Conservation (phyloP, 2,888 invertebrate species). For the Cosmorhoe ocellata region DNA sequence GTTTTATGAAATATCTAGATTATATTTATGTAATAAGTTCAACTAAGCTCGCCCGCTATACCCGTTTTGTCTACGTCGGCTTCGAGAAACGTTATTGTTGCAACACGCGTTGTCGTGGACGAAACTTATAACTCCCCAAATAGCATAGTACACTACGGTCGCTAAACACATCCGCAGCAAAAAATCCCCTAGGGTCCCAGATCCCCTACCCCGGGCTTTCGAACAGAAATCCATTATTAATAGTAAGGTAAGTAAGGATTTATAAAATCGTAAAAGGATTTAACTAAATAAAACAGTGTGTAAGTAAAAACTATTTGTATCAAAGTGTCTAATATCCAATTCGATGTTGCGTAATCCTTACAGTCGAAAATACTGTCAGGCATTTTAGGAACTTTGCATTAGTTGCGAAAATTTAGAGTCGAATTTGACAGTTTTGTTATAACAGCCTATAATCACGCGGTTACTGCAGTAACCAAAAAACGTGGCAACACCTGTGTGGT, state of each 20-base stretch:
- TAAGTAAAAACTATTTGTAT: slow-evolving; percentile 56
- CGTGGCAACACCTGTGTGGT: slow-evolving; percentile 1
- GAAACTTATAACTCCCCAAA: slow-evolving; percentile 40
- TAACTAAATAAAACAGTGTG: slow-evolving; percentile 56
- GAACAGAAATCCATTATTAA: neutral
- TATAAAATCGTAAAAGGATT: slow-evolving; percentile 53
- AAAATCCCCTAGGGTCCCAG: slow-evolving; percentile 41
- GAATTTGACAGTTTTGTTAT: slow-evolving; percentile 2
- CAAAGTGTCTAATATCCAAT: slow-evolving; percentile 44
- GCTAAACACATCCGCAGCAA: slow-evolving; percentile 48
- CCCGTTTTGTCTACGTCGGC: neutral
- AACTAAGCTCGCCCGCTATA: neutral
- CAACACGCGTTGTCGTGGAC: slow-evolving; percentile 6
- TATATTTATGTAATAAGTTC: too few relatives aligned
- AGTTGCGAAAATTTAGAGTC: slow-evolving; percentile 5
- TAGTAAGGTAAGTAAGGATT: slow-evolving; percentile 39
- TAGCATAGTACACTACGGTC: slow-evolving; percentile 43
- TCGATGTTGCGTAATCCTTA: slow-evolving; percentile 23
- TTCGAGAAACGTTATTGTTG: neutral
- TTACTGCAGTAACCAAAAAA: neutral
- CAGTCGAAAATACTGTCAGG: slow-evolving; percentile 19
- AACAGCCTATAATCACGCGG: slow-evolving; percentile 7
- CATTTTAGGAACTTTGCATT: slow-evolving; percentile 18
- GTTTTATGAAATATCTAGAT: too few relatives aligned
- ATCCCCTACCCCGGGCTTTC: slow-evolving; percentile 2